Evolutionary conservation across 2,797 vertebrate genomes (phyloP).

Genomic region (Denticeps clupeoides): DNA sequence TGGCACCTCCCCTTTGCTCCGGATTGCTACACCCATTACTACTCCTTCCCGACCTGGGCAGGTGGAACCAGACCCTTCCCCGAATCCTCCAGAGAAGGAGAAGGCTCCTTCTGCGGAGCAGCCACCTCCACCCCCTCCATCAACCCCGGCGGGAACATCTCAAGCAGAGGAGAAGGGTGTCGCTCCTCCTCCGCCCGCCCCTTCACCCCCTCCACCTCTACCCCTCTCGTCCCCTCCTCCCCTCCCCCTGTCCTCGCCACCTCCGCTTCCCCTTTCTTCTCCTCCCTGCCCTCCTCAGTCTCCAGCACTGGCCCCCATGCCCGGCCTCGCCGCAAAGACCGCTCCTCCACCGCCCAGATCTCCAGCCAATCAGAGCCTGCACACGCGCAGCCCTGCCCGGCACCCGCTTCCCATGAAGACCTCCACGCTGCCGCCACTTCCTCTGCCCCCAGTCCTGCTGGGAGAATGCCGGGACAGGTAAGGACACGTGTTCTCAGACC

Average conservation of each 20-base stretch:
- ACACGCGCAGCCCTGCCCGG: conserved; percentile 47
- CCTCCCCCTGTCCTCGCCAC: conserved; percentile 38
- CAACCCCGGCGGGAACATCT: conserved; percentile 41
- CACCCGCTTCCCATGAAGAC: conserved; percentile 73
- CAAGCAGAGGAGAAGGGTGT: conserved; percentile 37
- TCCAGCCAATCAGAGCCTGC: conserved; percentile 44
- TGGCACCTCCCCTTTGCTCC: conserved; percentile 43
- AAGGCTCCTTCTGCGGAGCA: conserved; percentile 21
- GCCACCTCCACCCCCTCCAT: conserved; percentile 45
- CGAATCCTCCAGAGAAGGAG: conserved; percentile 33
- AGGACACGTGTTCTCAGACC: conserved; percentile 33
- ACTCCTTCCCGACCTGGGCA: conserved; percentile 33
- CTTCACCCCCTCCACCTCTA: conserved; percentile 56
- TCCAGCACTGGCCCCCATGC: conserved; percentile 32
- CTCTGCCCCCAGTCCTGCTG: conserved; percentile 80
- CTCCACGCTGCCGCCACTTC: conserved; percentile 86
- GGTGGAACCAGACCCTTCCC: conserved; percentile 33
- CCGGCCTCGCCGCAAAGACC: conserved; percentile 29
- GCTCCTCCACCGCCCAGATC: conserved; percentile 50
- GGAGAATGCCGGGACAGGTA: conserved; percentile 91
- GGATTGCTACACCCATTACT: conserved; percentile 36
- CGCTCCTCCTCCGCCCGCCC: conserved; percentile 39
- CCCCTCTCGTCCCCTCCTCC: conserved; percentile 48
- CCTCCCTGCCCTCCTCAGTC: conserved; percentile 48
- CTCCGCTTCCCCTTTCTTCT: conserved; percentile 24